phyloP scores from a whole-genome alignment of 2,113 vertebrate species.

The Calidris pugnax region DNA sequence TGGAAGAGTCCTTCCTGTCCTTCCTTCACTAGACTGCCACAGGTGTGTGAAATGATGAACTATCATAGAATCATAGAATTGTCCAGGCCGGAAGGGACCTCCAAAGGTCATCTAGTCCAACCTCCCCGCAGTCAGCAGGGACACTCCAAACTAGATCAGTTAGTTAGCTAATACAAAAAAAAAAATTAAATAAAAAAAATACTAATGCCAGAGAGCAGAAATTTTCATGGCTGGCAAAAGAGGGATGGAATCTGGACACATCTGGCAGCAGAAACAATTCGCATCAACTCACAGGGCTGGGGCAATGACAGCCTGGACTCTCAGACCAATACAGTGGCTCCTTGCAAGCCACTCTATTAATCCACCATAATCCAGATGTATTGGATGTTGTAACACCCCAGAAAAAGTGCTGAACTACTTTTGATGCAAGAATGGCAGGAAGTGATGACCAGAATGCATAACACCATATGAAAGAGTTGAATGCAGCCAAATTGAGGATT shows the following conservation, averaged over 20 bases:
- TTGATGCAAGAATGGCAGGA: neutral
- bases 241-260: neutral
- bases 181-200: neutral
- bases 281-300: fast-evolving
- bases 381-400: neutral
- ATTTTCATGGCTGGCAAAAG: neutral
- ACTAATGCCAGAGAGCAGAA: neutral
- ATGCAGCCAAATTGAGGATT: neutral
- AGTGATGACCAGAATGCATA: neutral
- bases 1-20: neutral
- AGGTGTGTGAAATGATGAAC: neutral
- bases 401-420: neutral
- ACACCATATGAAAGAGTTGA: neutral
- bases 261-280: neutral
- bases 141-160: neutral
- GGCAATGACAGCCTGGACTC: neutral
- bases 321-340: neutral
- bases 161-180: neutral
- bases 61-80: neutral
- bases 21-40: neutral
- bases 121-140: too few species aligned
- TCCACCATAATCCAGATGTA: neutral
- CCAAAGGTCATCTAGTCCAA: too few species aligned
- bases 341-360: neutral
- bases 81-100: too few species aligned